phyloP scores from a whole-genome alignment of 1,140 invertebrate species.

The Leucophenga varia region DNA sequence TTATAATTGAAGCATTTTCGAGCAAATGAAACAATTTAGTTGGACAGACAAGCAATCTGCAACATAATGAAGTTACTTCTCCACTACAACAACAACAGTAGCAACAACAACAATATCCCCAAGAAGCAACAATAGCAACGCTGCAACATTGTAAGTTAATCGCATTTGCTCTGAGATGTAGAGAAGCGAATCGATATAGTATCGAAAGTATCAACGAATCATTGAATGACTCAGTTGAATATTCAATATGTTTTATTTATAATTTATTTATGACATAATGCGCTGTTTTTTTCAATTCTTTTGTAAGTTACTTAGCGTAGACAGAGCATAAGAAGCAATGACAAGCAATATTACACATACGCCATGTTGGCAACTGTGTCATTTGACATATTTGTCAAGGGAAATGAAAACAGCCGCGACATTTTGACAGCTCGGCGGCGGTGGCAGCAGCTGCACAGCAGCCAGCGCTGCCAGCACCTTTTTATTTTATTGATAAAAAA shows the following conservation, averaged over 20 bases:
- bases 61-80: constrained; percentile 17
- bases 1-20: constrained; percentile 27
- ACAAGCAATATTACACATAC: constrained; percentile 25
- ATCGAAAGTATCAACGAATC: too few species aligned
- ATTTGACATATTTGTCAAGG: constrained; percentile 19
- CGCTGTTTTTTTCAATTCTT: too few species aligned
- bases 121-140: too few species aligned
- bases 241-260: too few species aligned
- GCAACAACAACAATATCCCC: too few species aligned
- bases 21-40: constrained; percentile 23
- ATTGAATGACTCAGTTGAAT: too few species aligned
- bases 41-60: constrained; percentile 18
- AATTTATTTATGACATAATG: too few species aligned
- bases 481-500: not conserved
- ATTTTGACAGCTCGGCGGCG: constrained; percentile 7
- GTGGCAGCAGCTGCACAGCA: too few species aligned
- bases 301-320: too few species aligned
- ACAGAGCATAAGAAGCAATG: constrained; percentile 4
- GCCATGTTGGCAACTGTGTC: constrained; percentile 19
- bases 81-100: not conserved
- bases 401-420: constrained; percentile 1
- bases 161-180: too few species aligned
- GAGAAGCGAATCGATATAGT: too few species aligned
- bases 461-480: not conserved
- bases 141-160: too few species aligned